A percentile compares a stretch with the other conserved stretches of the same genome.
Conservation (phyloP, 2,888 invertebrate species). For the Volucella zonaria region DNA sequence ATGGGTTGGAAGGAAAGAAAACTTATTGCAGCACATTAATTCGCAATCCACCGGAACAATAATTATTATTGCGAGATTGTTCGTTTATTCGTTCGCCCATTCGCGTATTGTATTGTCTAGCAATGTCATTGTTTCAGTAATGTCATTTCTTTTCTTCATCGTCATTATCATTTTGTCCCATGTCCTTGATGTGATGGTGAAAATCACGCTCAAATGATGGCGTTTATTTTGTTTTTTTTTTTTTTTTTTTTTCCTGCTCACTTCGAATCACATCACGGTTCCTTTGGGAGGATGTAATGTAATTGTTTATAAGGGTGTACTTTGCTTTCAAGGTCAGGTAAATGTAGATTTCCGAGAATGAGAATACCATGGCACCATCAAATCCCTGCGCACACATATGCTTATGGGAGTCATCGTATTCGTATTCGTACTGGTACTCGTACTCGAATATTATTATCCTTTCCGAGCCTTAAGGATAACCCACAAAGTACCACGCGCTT, state of each 20-base stretch:
- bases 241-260: neutral
- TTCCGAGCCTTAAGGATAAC: slow-evolving; percentile 46
- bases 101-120: slow-evolving; percentile 37
- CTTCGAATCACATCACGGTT: slow-evolving; percentile 32
- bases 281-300: neutral
- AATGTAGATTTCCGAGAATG: slow-evolving; percentile 7
- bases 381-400: too few species aligned
- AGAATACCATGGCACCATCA: too few species aligned
- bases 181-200: slow-evolving; percentile 26
- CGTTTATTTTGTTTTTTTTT: neutral
- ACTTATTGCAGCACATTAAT: slow-evolving; percentile 68
- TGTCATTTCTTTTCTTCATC: slow-evolving; percentile 7
- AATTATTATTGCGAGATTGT: slow-evolving; percentile 47
- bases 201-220: neutral
- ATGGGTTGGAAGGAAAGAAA: slow-evolving; percentile 25
- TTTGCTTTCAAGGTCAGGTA: slow-evolving; percentile 45
- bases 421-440: too few species aligned
- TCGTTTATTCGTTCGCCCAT: slow-evolving; percentile 14
- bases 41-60: slow-evolving; percentile 60
- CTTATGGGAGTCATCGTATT: neutral
- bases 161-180: neutral
- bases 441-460: slow-evolving; percentile 25
- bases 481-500: slow-evolving; percentile 4
- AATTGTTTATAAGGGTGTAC: neutral
- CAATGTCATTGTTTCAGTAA: slow-evolving; percentile 38